Percentiles rank a stretch among this genome's conserved stretches.
Evolutionary conservation across 2,113 vertebrate species (phyloP).

Genomic region (Dunckerocampus dactyliophorus): DNA sequence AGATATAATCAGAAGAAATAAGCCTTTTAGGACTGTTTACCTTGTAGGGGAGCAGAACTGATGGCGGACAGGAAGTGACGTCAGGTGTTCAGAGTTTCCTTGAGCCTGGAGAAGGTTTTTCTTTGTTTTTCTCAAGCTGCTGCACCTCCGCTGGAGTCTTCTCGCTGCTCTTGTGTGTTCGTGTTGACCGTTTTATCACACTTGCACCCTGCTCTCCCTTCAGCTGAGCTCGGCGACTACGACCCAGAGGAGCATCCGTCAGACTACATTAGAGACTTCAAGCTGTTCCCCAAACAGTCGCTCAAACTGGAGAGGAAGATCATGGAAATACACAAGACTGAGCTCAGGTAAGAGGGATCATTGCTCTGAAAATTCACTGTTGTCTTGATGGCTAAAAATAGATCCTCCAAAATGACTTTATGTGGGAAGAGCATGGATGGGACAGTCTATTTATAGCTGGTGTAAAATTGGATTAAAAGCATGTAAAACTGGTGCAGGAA

Average conservation of each 20-base stretch:
- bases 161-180: too few species aligned
- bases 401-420: background rate
- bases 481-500: background rate
- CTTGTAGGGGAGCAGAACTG: too few species aligned
- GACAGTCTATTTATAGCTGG: conserved; percentile 2
- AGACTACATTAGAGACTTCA: conserved; percentile 92
- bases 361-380: conserved; percentile 7
- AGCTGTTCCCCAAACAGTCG: conserved; percentile 95
- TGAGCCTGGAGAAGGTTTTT: too few species aligned
- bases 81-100: too few species aligned
- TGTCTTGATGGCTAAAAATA: background rate
- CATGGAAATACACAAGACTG: conserved; percentile 90
- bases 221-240: conserved; percentile 94
- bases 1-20: too few species aligned
- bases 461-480: conserved; percentile 1
- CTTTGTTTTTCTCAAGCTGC: too few species aligned
- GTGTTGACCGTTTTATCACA: background rate
- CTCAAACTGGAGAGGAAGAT: conserved; percentile 95
- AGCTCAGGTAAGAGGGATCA: conserved; percentile 81
- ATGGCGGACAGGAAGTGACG: too few species aligned
- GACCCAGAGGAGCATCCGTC: conserved; percentile 90
- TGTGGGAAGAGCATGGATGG: background rate
- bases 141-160: too few species aligned
- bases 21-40: too few species aligned
- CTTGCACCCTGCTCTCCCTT: background rate